Conservation (phyloP, 2,888 invertebrate species). For the Hoplodrina blanda region DNA sequence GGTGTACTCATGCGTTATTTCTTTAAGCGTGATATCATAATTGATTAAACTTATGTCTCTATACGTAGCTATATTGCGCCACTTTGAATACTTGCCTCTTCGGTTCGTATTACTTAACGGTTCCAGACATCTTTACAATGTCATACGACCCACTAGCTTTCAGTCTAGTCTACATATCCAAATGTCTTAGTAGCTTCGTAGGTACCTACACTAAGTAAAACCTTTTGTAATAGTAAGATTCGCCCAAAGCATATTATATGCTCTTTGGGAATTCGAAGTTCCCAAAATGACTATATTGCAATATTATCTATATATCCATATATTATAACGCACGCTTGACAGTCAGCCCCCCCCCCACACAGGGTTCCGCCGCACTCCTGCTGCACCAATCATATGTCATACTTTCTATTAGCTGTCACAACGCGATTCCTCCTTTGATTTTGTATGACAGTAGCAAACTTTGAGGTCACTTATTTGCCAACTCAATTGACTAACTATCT, state of each 20-base stretch:
- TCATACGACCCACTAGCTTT: conserved; percentile 28
- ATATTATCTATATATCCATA: too few relatives aligned
- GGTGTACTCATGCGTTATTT: background rate
- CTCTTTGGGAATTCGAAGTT: background rate
- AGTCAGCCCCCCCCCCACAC: too few relatives aligned
- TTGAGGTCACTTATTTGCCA: too few relatives aligned
- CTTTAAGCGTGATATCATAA: background rate
- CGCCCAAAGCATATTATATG: background rate
- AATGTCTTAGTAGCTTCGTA: conserved; percentile 8
- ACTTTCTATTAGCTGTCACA: too few relatives aligned
- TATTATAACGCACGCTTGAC: too few relatives aligned
- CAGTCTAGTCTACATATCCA: conserved; percentile 34
- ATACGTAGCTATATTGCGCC: conserved; percentile 22
- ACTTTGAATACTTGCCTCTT: conserved; percentile 23
- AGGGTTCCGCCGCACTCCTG: too few relatives aligned
- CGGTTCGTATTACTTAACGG: conserved; percentile 31
- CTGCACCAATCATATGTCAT: too few relatives aligned
- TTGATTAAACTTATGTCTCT: background rate
- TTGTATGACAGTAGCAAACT: too few relatives aligned
- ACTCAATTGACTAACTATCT: too few relatives aligned
- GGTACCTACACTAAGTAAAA: too few relatives aligned
- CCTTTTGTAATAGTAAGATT: too few relatives aligned
- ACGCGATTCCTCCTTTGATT: too few relatives aligned
- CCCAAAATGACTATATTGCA: background rate
- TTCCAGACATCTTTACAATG: conserved; percentile 33